Evolutionary conservation across 2,113 vertebrate genomes (phyloP).

Genomic region (Semnornis frantzii): DNA sequence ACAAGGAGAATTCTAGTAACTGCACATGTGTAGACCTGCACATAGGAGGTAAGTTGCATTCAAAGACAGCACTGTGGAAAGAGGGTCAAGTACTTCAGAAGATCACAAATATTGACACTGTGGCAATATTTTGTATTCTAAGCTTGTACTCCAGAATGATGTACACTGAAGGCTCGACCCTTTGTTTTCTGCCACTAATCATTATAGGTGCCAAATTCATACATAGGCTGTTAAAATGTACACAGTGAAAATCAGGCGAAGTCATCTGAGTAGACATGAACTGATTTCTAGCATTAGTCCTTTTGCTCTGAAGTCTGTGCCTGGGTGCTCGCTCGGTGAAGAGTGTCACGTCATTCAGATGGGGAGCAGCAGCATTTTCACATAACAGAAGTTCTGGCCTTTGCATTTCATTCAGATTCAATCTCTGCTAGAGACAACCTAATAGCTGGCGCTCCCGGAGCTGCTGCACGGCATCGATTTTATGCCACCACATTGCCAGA

Average conservation of each 20-base stretch:
- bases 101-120: neutral
- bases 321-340: fast-evolving
- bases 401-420: neutral
- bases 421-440: neutral
- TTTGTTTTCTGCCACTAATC: neutral
- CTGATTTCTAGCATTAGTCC: neutral
- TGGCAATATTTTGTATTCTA: neutral
- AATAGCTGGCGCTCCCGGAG: neutral
- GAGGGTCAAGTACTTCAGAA: neutral
- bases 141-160: fast-evolving
- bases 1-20: neutral
- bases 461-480: neutral
- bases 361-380: neutral
- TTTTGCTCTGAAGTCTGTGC: neutral
- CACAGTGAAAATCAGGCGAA: neutral
- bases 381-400: neutral
- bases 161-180: neutral
- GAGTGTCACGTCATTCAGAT: neutral
- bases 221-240: neutral
- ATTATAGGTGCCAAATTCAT: neutral
- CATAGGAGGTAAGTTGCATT: neutral
- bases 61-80: neutral
- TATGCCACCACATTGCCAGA: neutral
- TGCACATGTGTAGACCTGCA: neutral
- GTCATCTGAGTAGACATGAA: neutral